These are phyloP conservation scores for Tribolium madens DNA, from an alignment of 1,140 invertebrate genomes.

Conservation along the genomic window DNA sequence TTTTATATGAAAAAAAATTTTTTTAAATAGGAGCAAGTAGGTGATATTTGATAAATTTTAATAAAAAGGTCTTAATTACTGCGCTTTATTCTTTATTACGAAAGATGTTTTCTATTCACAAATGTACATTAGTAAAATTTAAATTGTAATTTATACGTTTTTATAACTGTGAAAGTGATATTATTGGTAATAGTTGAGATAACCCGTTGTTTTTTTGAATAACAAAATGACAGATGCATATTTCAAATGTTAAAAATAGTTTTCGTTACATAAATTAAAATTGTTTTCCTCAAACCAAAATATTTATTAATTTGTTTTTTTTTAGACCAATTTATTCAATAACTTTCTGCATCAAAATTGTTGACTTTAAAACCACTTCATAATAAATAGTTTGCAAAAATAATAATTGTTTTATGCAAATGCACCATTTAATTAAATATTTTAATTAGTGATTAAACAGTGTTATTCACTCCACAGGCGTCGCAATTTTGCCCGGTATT, in stretches of 20 bases:
- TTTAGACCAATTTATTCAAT: too few relatives aligned
- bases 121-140: not conserved
- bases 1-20: too few relatives aligned
- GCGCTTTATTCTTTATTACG: not conserved
- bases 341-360: too few relatives aligned
- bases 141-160: not conserved
- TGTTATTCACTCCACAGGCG: not conserved
- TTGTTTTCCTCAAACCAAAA: not conserved
- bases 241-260: not conserved
- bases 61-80: too few relatives aligned
- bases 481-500: slow-evolving; percentile 3
- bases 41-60: too few relatives aligned
- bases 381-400: too few relatives aligned
- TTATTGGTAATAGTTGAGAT: not conserved
- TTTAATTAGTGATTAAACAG: slow-evolving; percentile 5
- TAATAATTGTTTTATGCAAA: not conserved
- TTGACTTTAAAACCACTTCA: too few relatives aligned
- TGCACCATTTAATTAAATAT: not conserved
- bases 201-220: not conserved
- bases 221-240: not conserved
- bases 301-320: not conserved
- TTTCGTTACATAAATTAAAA: not conserved
- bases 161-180: not conserved
- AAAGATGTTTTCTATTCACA: not conserved
- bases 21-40: too few relatives aligned